phyloP scores from a whole-genome alignment of 2,113 vertebrate genomes.

The Tupaia chinensis region DNA sequence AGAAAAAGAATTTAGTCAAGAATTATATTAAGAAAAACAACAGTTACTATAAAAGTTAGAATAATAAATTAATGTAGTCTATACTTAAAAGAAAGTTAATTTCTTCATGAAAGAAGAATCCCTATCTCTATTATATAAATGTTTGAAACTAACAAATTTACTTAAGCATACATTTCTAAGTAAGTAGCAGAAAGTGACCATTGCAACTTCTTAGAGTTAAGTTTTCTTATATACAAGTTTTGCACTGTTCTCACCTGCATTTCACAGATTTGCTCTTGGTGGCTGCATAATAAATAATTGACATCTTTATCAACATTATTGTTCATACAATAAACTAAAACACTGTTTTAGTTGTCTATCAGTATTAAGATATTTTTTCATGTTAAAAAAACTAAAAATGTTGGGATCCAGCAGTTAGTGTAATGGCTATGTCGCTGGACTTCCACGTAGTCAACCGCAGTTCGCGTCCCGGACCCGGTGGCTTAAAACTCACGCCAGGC shows the following conservation, averaged over 20 bases:
- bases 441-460: too few species aligned
- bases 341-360: background rate
- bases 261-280: background rate
- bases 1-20: background rate
- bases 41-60: background rate
- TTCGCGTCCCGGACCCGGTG: too few species aligned
- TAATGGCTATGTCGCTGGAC: too few species aligned
- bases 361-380: background rate
- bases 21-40: background rate
- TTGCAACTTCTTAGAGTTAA: background rate
- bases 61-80: background rate
- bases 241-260: background rate
- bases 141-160: background rate
- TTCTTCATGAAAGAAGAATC: constrained; percentile 18
- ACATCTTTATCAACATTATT: background rate
- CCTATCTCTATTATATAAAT: background rate
- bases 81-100: background rate
- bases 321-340: constrained; percentile 17
- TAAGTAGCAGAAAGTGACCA: background rate
- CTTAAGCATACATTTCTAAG: constrained; percentile 21
- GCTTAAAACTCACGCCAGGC: too few species aligned
- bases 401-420: background rate
- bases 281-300: background rate
- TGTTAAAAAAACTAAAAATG: background rate
- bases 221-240: background rate